Conservation (phyloP, 2,113 vertebrate species). For the Noturus placidus region DNA sequence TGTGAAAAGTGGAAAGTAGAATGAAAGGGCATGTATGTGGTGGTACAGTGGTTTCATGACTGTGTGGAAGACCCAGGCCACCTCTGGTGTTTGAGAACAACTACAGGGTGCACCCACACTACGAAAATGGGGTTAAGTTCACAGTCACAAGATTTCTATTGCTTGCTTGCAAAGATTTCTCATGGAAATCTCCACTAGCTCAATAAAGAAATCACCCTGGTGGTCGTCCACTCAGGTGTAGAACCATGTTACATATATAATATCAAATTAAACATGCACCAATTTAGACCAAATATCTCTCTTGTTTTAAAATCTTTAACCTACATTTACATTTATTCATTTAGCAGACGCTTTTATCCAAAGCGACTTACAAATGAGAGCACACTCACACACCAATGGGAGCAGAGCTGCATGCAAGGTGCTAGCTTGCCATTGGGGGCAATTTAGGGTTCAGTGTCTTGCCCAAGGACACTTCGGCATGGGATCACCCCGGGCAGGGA, state of each 20-base stretch:
- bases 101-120: not conserved
- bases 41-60: not conserved
- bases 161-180: not conserved
- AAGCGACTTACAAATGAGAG: too few species aligned
- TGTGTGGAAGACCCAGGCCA: not conserved
- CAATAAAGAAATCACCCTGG: not conserved
- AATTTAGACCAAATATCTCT: not conserved
- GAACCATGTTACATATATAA: not conserved
- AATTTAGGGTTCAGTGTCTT: too few species aligned
- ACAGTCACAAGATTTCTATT: not conserved
- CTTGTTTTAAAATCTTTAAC: not conserved
- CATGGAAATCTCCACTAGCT: not conserved
- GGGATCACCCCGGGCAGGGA: too few species aligned
- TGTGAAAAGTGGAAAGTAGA: not conserved
- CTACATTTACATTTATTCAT: too few species aligned
- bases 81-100: not conserved
- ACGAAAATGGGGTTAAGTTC: not conserved
- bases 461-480: too few species aligned
- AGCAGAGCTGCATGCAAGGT: too few species aligned
- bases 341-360: too few species aligned
- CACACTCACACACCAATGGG: too few species aligned
- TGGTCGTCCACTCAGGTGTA: not conserved
- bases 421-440: too few species aligned
- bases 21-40: not conserved
- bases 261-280: not conserved